Base-by-base conservation (phyloP, 2,797 vertebrate genomes). In the Lateolabrax maculatus region DNA sequence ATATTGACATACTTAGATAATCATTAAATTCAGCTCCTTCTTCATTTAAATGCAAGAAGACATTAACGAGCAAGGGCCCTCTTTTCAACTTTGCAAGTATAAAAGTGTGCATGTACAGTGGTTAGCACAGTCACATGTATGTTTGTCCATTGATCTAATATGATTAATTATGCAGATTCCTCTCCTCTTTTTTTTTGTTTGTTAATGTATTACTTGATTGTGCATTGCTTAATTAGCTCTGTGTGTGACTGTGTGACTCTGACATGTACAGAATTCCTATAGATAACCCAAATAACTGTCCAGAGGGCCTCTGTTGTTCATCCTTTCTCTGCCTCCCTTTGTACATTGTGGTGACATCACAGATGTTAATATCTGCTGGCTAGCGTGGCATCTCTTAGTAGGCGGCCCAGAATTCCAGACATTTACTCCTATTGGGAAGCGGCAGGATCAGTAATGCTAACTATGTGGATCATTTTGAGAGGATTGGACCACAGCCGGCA, bases 331-430 rank as follows among this genome's bases (percentile, higher is more conserved):
- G 57, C 71, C 58, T 75, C 39, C 66, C 83, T 89, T 91, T 93
- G 80, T 88, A 77, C 61, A 71, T 68, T 44, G 34, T 29, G 39
- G 68, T 95, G 93, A 94, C 93, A 89, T 95, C 93, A 94, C 87
- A 84, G 72, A 92, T 91, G 88, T 81, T 93, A 87, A 92, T 93
- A 68, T 82, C 65, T 77, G 80, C 83, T 80, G 73, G 81, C 85
- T 84, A 85, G 94, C 71, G 83, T 90, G 83, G 93, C 89, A 93
- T 96, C 94, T 85, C 89, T 53, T 83, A 77, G 94, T 96, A 93
- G 94, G 93, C 83, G 61, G 87, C 85, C 79, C 85, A 93, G 90
- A 95, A 97, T 96, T 95, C 93, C 93, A 96, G 89, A 79, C 84
- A 95, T 96, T 95, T 93, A 77, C 79, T 94, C 84, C 74, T 84